Evolutionary conservation across 2,113 vertebrate species (phyloP).

Genomic region (Pandion haliaetus): DNA sequence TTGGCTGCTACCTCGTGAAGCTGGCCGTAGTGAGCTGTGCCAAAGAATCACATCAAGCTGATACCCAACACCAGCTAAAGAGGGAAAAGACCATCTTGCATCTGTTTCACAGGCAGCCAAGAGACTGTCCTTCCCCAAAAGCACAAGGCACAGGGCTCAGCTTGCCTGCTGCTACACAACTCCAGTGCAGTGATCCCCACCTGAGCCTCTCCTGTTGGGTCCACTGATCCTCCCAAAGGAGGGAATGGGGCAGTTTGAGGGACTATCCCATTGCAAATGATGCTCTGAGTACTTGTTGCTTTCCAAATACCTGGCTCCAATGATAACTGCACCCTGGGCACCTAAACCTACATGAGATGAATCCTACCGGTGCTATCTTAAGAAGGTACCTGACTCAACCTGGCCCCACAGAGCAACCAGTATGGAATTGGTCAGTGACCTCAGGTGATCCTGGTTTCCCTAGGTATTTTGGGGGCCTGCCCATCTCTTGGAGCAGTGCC

Average conservation of each 20-base stretch:
- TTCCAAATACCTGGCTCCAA: neutral
- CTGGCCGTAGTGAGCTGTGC: neutral
- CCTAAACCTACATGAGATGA: neutral
- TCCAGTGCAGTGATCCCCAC: neutral
- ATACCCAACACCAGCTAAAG: constrained; percentile 27
- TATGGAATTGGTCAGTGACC: neutral
- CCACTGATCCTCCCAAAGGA: neutral
- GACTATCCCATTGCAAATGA: neutral
- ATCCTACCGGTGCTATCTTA: neutral
- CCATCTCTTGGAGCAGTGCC: neutral
- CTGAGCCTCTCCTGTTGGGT: neutral
- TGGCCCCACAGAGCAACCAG: neutral
- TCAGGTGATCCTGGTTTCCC: neutral
- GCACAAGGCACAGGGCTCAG: neutral
- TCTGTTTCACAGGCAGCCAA: neutral
- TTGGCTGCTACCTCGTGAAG: neutral
- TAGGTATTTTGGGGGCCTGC: neutral
- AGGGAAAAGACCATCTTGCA: neutral
- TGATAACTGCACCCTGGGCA: neutral
- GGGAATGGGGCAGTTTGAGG: neutral
- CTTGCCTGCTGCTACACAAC: neutral
- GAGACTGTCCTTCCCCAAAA: neutral
- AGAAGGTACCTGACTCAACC: neutral
- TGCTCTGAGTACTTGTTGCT: neutral
- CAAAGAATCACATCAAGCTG: constrained; percentile 59